Base-by-base conservation (phyloP, 2,888 invertebrate species). In the Leptinotarsa rubiginosa region DNA sequence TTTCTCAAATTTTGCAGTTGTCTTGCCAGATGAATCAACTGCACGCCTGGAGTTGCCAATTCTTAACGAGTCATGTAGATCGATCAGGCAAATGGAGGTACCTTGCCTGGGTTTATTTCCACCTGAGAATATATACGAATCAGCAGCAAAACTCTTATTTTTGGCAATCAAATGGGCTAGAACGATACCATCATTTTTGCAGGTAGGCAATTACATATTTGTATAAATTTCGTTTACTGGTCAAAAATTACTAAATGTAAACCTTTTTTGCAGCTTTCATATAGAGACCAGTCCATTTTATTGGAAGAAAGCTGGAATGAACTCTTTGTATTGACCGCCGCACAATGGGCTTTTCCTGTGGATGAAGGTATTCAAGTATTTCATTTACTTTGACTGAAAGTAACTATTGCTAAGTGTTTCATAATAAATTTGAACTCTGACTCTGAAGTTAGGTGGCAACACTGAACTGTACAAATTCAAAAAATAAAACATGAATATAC, bases 291-390 rank as follows among this genome's bases (percentile, higher is more conserved):
- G 85, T 91, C 92, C 0, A 90, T 91, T 69, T 89, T 96, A 54
- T 87, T 96, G 70, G 93, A 94, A 83, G 93, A 92, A 84, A 93
- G 94, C 47, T 96, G 96, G 96, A 93, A 92, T 82, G 96, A 96
- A 85, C 87, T 96, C 4, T 96, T 96, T 85, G 91, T 96, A 1
- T 87, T 96, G 13, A 95, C 94, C 47, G 94, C 95, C 12, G 94
- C 95, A 0, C 95, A 96, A 84, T 94, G 94, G 92, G 91, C 93
- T 2, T 91, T 95, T 75, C 91, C 92, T 20, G 91, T 95, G 50
- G 93, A 95, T 78, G 93, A 94, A 88, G 92, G 94, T 93, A 88
- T 83, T 76, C 54, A 2, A 41, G 41, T 41, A 41, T 41, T 50
- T 50, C 50, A 50, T 50, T 50, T 4, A 50, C 31, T 41, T 41